These are phyloP conservation scores for Gymnodraco acuticeps DNA, from an alignment of 2,797 vertebrate species.

Conservation along the genomic window DNA sequence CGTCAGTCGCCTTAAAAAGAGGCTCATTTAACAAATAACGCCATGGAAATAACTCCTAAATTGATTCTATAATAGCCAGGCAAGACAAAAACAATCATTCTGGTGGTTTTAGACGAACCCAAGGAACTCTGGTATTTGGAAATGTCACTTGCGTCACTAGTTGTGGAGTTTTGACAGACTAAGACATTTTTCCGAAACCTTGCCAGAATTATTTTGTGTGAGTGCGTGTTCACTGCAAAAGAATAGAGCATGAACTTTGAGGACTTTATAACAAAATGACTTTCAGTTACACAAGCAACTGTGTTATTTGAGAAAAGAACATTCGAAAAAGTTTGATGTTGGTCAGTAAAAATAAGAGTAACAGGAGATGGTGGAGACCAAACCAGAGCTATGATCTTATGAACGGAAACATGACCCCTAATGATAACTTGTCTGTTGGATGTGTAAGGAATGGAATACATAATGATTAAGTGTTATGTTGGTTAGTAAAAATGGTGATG, in stretches of 20 bases:
- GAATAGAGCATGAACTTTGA: too few relatives aligned
- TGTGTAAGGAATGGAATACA: too few relatives aligned
- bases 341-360: neutral
- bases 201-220: too few relatives aligned
- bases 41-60: slow-evolving; percentile 19
- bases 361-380: neutral
- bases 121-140: neutral
- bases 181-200: neutral
- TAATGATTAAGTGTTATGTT: neutral
- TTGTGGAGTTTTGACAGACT: neutral
- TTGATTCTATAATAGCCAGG: neutral
- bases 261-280: neutral
- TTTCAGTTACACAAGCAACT: neutral
- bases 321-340: neutral
- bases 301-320: neutral
- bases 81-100: neutral
- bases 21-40: neutral
- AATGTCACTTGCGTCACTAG: neutral
- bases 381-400: neutral
- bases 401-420: too few relatives aligned
- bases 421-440: too few relatives aligned
- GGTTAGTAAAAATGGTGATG: neutral
- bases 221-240: too few relatives aligned
- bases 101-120: neutral
- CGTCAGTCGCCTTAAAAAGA: neutral